Evolutionary conservation across 2,113 vertebrate species (phyloP).

Genomic region (Canis aureus): DNA sequence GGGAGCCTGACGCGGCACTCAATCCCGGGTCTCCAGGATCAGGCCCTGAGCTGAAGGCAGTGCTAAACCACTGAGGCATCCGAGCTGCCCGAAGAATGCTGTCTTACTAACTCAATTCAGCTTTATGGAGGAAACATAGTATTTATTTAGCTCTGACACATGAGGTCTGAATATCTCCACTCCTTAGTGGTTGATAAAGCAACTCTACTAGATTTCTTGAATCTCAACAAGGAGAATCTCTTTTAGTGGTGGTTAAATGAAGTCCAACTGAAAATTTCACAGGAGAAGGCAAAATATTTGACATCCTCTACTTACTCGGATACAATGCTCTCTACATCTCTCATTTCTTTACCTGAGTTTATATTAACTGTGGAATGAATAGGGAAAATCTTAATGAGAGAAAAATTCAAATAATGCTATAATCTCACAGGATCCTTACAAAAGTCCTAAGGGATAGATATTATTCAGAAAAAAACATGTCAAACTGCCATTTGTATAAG

Average conservation of each 20-base stretch:
- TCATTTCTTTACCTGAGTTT: background rate
- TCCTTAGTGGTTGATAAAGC: background rate
- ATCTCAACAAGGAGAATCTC: background rate
- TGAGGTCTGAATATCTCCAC: background rate
- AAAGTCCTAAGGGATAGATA: background rate
- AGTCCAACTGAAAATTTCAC: background rate
- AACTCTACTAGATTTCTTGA: background rate
- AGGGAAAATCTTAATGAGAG: slow-evolving; percentile 31
- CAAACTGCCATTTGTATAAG: background rate
- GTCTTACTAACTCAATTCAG: slow-evolving; percentile 7
- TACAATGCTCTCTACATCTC: background rate
- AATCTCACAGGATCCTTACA: background rate
- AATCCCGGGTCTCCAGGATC: no score
- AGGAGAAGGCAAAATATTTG: slow-evolving; percentile 25
- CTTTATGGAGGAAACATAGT: slow-evolving; percentile 24
- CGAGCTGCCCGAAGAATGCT: background rate
- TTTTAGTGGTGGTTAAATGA: slow-evolving; percentile 40
- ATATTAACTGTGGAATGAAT: slow-evolving; percentile 14
- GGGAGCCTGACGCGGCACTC: no score
- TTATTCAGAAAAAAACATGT: background rate
- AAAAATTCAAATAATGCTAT: slow-evolving; percentile 57
- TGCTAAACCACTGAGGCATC: no score
- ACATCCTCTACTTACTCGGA: background rate
- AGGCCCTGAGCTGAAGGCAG: no score
- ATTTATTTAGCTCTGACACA: slow-evolving; percentile 39